Evolutionary conservation across 2,888 invertebrate genomes (phyloP).

Genomic region (Tyria jacobaeae): DNA sequence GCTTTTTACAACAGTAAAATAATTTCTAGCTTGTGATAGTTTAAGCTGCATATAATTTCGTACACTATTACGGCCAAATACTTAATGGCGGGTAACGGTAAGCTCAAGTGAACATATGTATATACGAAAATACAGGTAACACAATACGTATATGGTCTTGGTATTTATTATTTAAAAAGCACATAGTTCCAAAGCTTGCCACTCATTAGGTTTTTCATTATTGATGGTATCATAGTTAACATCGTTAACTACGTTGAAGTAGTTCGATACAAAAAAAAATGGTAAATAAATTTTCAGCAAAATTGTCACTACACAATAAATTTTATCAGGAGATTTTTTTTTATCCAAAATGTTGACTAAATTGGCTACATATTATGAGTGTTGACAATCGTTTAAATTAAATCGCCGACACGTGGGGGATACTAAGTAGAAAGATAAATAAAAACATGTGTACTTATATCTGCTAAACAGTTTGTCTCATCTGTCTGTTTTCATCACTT

Average conservation of each 20-base stretch:
- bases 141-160: slow-evolving; percentile 43
- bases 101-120: slow-evolving; percentile 44
- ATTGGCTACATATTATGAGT: no score
- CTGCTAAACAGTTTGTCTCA: no score
- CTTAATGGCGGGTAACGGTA: slow-evolving; percentile 41
- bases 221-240: slow-evolving; percentile 16
- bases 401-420: no score
- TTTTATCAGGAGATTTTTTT: no score
- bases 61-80: slow-evolving; percentile 39
- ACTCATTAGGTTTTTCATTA: slow-evolving; percentile 36
- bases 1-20: slow-evolving; percentile 8
- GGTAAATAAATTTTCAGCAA: no score
- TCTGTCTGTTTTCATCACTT: no score
- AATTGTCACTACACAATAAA: no score
- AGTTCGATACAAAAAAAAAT: not conserved
- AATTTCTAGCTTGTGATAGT: slow-evolving; percentile 23
- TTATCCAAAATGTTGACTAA: no score
- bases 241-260: slow-evolving; percentile 8
- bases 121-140: slow-evolving; percentile 27
- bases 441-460: no score
- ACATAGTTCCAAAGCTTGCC: slow-evolving; percentile 37
- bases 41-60: slow-evolving; percentile 36
- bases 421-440: no score
- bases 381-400: no score
- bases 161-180: slow-evolving; percentile 40